These are phyloP conservation scores for Numenius phaeopus DNA, from an alignment of 2,797 vertebrate genomes.

Conservation along the genomic window DNA sequence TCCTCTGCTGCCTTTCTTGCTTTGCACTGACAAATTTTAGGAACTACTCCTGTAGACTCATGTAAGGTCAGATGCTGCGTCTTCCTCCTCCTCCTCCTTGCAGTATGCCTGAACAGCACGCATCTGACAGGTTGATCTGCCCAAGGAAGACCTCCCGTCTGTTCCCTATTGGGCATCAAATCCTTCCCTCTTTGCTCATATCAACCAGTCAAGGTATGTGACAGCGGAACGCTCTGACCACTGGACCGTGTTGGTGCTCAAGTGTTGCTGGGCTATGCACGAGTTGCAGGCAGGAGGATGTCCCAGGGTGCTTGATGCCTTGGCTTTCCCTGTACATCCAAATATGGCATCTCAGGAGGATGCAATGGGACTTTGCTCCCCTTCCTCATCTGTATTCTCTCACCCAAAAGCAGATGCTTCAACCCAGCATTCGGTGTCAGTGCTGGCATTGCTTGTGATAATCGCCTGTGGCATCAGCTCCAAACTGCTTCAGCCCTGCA, in stretches of 20 bases:
- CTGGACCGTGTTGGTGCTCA: rapidly evolving
- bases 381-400: background rate
- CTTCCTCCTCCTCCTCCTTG: background rate
- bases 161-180: background rate
- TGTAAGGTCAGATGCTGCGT: background rate
- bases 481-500: background rate
- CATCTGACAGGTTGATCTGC: background rate
- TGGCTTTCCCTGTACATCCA: background rate
- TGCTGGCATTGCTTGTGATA: background rate
- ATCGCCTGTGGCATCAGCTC: rapidly evolving
- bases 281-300: background rate
- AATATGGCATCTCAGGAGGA: background rate
- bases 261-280: background rate
- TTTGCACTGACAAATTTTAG: background rate
- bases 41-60: background rate
- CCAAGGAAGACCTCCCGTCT: background rate
- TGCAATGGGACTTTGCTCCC: background rate
- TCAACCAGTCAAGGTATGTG: background rate
- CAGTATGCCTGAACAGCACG: background rate
- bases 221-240: background rate
- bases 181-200: background rate
- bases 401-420: background rate
- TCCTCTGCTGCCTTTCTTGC: background rate
- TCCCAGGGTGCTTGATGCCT: background rate
- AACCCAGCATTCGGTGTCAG: background rate